Conservation (phyloP, 2,888 invertebrate species). For the Epistrophe eligans region DNA sequence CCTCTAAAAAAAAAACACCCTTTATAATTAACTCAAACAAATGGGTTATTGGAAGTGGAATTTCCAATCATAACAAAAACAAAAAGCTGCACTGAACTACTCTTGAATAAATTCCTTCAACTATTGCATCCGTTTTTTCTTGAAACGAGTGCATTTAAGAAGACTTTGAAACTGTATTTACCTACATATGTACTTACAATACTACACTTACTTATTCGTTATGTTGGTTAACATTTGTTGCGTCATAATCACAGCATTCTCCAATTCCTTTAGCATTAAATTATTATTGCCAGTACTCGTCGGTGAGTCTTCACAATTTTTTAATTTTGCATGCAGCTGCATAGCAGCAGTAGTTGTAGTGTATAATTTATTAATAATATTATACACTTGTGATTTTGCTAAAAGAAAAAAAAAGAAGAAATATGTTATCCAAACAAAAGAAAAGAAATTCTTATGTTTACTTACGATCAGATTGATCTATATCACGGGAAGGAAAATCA, state of each 20-base stretch:
- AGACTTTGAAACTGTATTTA: no score
- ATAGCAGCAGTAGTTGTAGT: slow-evolving; percentile 83
- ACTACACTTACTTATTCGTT: slow-evolving; percentile 80
- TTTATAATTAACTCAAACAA: no score
- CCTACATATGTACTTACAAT: background rate
- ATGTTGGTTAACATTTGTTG: slow-evolving; percentile 84
- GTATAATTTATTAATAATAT: slow-evolving; percentile 86
- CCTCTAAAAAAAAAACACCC: no score
- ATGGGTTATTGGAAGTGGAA: no score
- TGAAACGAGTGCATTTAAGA: no score
- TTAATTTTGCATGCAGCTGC: slow-evolving; percentile 83
- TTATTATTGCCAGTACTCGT: slow-evolving; percentile 78
- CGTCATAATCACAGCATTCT: slow-evolving; percentile 84
- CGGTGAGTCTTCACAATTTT: slow-evolving; percentile 81
- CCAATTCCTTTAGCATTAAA: slow-evolving; percentile 83
- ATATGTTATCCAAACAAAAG: slow-evolving; percentile 1
- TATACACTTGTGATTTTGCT: slow-evolving; percentile 88
- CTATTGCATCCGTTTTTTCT: no score
- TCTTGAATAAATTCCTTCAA: no score
- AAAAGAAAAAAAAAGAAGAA: slow-evolving; percentile 75
- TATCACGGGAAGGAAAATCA: slow-evolving; percentile 79
- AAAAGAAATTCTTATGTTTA: background rate
- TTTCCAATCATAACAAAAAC: no score
- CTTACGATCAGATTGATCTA: slow-evolving; percentile 80
- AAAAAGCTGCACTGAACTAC: no score